These are phyloP conservation scores for Auanema freiburgensis DNA, from an alignment of 2,888 invertebrate species.

Conservation along the genomic window DNA sequence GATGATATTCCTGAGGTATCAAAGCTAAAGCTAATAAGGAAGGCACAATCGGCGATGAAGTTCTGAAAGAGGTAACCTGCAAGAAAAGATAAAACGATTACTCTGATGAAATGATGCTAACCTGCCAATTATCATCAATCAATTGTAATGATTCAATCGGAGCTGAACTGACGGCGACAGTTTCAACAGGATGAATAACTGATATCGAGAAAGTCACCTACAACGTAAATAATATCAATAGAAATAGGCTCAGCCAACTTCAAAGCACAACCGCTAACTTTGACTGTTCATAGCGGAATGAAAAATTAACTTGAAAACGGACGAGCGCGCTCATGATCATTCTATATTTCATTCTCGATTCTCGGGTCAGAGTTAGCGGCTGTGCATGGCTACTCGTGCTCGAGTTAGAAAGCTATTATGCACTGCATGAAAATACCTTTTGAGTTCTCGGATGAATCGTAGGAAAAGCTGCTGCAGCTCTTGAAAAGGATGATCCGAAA, in stretches of 20 bases:
- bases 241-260: not conserved
- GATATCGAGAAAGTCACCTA: constrained; percentile 30
- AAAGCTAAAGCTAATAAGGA: constrained; percentile 32
- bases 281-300: too few relatives aligned
- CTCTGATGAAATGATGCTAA: too few relatives aligned
- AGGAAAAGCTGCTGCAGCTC: constrained; percentile 38
- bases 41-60: constrained; percentile 31
- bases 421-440: too few relatives aligned
- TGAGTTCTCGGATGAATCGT: constrained; percentile 20
- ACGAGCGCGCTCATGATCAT: too few relatives aligned
- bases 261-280: too few relatives aligned
- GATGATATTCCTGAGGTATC: constrained; percentile 32
- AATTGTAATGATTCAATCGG: constrained; percentile 19
- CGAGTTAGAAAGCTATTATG: too few relatives aligned
- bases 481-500: constrained; percentile 32
- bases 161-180: constrained; percentile 32
- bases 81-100: constrained; percentile 8
- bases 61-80: constrained; percentile 35
- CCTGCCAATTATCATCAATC: constrained; percentile 44
- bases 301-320: too few relatives aligned
- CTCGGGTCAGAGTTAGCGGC: not conserved
- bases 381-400: too few relatives aligned
- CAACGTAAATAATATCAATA: constrained; percentile 1
- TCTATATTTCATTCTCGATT: not conserved
- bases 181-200: constrained; percentile 38